Evolutionary conservation across 2,797 vertebrate genomes (phyloP), one percentile per base, ranked within the genome.

Genomic region (Parauchenoglanis punctatus): DNA sequence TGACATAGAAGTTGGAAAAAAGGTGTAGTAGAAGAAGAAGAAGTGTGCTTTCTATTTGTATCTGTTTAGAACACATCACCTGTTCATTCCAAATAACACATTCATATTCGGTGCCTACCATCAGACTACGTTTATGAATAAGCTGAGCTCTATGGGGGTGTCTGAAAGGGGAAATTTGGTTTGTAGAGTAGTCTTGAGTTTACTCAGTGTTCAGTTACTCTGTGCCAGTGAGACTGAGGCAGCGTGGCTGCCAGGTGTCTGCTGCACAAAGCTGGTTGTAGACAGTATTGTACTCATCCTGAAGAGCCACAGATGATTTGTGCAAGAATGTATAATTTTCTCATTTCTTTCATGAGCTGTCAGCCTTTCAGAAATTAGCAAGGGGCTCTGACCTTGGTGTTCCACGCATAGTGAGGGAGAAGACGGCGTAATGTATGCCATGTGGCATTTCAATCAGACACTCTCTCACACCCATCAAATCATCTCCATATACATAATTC

Each of bases 401-500:
- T 94, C 91, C 63, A 85, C 49, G 76, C 86, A 82, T 72, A 84
- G 84, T n/a, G 68, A 87, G 89, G 92, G 92, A 67, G 92, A 89
- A 95, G 93, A 91, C 86, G 83, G 85, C 88, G 87, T 85, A 91
- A 88, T 83, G 85, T 90, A 72, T 89, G 92, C 89, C 93, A 90
- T 91, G 91, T 91, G 78, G 89, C 88, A 92, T 95, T 94, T 91
- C 93, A 95, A 96, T 96, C 95, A 96, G 93, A 89, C 89, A 83
- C 92, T 91, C 77, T 94, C 94, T 95, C 93, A 92, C 94, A 93
- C 94, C 94, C 93, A 93, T 95, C 93, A 94, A 96, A 95, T 96
- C 95, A 95, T 94, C 81, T 86, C 89, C 90, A 91, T 94, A 96
- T 96, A 95, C 96, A 96, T 96, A 95, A 96, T 96, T 96, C 95